Conservation (phyloP, 2,113 vertebrate species). For the Toxotes chatareus region DNA sequence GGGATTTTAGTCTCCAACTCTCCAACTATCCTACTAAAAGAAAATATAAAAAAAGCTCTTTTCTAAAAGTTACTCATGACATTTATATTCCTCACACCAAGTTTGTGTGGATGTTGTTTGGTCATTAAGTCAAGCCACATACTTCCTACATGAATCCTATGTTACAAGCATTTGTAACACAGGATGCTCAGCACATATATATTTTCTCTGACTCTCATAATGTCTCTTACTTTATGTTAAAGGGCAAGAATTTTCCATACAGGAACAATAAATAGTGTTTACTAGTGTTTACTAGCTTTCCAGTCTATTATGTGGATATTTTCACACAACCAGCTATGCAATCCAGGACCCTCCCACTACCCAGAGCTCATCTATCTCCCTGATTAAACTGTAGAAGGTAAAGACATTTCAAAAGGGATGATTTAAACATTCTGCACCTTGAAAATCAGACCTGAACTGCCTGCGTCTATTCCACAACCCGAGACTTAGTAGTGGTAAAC, state of each 20-base stretch:
- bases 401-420: neutral
- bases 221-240: neutral
- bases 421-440: conserved; percentile 31
- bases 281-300: neutral
- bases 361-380: neutral
- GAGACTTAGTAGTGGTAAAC: conserved; percentile 20
- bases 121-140: conserved; percentile 4
- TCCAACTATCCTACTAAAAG: neutral
- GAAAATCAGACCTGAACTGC: conserved; percentile 40
- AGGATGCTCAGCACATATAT: neutral
- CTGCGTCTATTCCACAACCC: conserved; percentile 35
- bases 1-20: neutral
- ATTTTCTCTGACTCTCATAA: neutral
- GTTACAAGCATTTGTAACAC: neutral
- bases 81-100: neutral
- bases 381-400: neutral
- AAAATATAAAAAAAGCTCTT: neutral
- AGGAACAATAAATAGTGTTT: conserved; percentile 3
- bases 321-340: neutral
- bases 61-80: neutral
- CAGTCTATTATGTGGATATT: neutral
- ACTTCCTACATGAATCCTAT: neutral
- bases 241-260: neutral
- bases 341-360: no score
- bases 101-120: neutral